Conservation (phyloP, 2,113 vertebrate genomes). For the Hippocampus barbouri region DNA sequence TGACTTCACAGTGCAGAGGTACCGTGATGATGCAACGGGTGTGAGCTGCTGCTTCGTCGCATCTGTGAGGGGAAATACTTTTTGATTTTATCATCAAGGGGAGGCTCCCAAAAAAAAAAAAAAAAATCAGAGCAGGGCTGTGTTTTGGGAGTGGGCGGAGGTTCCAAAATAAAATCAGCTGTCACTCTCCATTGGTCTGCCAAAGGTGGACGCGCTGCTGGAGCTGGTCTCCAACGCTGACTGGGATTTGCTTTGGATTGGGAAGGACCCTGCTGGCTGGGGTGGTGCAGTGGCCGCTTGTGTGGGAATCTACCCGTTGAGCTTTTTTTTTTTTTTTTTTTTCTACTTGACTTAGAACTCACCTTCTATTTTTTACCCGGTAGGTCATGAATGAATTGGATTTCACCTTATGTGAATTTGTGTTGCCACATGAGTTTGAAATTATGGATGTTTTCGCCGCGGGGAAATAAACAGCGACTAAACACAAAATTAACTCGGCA, state of each 20-base stretch:
- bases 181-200: slow-evolving; percentile 67
- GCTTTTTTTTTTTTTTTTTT: slow-evolving; percentile 11
- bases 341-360: not conserved
- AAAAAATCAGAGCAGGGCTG: slow-evolving; percentile 62
- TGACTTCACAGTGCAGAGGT: no score
- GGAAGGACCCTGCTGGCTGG: slow-evolving; percentile 57
- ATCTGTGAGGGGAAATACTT: slow-evolving; percentile 53
- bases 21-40: no score
- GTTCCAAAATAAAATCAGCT: slow-evolving; percentile 85
- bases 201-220: slow-evolving; percentile 70
- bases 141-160: slow-evolving; percentile 63
- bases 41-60: slow-evolving; percentile 14
- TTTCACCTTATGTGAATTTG: slow-evolving; percentile 5
- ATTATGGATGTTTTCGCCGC: not conserved
- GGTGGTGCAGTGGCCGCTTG: slow-evolving; percentile 54
- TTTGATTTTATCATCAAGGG: slow-evolving; percentile 58
- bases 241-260: slow-evolving; percentile 75
- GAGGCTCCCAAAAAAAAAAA: slow-evolving; percentile 40
- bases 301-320: slow-evolving; percentile 59
- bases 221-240: slow-evolving; percentile 83
- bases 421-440: slow-evolving; percentile 7
- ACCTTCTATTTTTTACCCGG: slow-evolving; percentile 45
- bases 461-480: slow-evolving; percentile 7
- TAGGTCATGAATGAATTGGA: slow-evolving; percentile 48
- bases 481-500: slow-evolving; percentile 21